A percentile compares a stretch with the other conserved stretches of the same genome.
These are phyloP conservation scores for Clivina fossor DNA, from an alignment of 2,888 invertebrate genomes.

Conservation along the genomic window DNA sequence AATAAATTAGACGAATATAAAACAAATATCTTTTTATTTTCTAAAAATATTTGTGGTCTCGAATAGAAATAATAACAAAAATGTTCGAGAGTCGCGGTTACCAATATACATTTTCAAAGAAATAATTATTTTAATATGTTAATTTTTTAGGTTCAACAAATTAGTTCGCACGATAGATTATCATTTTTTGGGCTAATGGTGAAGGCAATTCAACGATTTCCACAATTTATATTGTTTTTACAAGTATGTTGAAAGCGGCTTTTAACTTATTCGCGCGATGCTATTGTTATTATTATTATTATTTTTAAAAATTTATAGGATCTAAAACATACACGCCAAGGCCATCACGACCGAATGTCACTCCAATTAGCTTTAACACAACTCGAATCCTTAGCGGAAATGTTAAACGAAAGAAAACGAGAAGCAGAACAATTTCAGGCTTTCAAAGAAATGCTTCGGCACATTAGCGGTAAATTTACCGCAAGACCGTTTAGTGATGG, in stretches of 20 bases:
- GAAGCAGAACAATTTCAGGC: slow-evolving; percentile 94
- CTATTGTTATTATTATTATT: too few relatives aligned
- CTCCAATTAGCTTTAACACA: slow-evolving; percentile 91
- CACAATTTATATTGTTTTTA: slow-evolving; percentile 92
- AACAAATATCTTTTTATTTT: too few relatives aligned
- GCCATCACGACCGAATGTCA: slow-evolving; percentile 91
- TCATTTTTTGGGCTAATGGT: slow-evolving; percentile 96
- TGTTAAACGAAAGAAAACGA: slow-evolving; percentile 92
- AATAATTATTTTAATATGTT: too few relatives aligned
- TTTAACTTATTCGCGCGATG: too few relatives aligned
- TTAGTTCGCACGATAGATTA: slow-evolving; percentile 85
- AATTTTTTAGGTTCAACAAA: slow-evolving; percentile 77
- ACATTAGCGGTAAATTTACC: slow-evolving; percentile 76
- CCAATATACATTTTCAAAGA: too few relatives aligned
- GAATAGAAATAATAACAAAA: too few relatives aligned
- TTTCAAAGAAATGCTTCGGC: slow-evolving; percentile 83
- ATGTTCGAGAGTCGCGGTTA: too few relatives aligned
- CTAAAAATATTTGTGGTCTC: too few relatives aligned
- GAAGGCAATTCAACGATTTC: slow-evolving; percentile 92
- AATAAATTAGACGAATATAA: too few relatives aligned
- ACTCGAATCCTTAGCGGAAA: slow-evolving; percentile 89
- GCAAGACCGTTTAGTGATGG: slow-evolving; percentile 76
- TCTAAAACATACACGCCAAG: slow-evolving; percentile 91
- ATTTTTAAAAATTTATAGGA: slow-evolving; percentile 63
- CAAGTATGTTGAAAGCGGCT: slow-evolving; percentile 77